A percentile compares a stretch with the other conserved stretches of the same genome.
Conservation (phyloP, 1,140 invertebrate species). For the Cydia strobilella region DNA sequence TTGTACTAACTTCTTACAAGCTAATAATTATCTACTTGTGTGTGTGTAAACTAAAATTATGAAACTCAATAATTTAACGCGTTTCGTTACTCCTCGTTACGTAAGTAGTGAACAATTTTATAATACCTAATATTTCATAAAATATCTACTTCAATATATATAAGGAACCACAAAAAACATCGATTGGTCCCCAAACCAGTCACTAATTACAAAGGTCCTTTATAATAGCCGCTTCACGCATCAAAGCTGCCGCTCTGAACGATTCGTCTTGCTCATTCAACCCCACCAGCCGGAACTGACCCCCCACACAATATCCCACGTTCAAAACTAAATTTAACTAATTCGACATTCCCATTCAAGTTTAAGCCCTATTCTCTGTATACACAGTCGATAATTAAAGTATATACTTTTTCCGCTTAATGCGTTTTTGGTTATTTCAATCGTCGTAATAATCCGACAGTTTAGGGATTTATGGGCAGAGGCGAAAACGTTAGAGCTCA, state of each 20-base stretch:
- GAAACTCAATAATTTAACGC: no score
- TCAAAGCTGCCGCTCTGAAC: constrained; percentile 69
- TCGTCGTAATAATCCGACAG: not conserved
- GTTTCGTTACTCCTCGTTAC: no score
- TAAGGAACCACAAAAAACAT: constrained; percentile 40
- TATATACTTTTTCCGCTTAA: not conserved
- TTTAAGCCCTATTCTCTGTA: not conserved
- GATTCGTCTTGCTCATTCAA: constrained; percentile 70
- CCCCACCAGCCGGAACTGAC: constrained; percentile 46
- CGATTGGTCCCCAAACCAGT: constrained; percentile 43
- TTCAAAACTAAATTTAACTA: not conserved
- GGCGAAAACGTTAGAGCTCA: constrained; percentile 28
- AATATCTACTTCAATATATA: not conserved
- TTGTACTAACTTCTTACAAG: no score
- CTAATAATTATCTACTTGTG: no score
- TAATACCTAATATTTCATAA: not conserved
- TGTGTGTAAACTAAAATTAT: no score
- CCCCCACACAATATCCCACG: constrained; percentile 5
- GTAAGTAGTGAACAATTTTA: no score
- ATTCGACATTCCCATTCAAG: not conserved
- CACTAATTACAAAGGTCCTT: constrained; percentile 55
- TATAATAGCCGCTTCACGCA: constrained; percentile 49
- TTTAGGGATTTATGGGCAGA: not conserved
- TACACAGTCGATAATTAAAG: not conserved
- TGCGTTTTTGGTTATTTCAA: not conserved